Evolutionary conservation across 2,113 vertebrate genomes (phyloP), one percentile per base, ranked within the genome.

Genomic region (Rynchops niger): DNA sequence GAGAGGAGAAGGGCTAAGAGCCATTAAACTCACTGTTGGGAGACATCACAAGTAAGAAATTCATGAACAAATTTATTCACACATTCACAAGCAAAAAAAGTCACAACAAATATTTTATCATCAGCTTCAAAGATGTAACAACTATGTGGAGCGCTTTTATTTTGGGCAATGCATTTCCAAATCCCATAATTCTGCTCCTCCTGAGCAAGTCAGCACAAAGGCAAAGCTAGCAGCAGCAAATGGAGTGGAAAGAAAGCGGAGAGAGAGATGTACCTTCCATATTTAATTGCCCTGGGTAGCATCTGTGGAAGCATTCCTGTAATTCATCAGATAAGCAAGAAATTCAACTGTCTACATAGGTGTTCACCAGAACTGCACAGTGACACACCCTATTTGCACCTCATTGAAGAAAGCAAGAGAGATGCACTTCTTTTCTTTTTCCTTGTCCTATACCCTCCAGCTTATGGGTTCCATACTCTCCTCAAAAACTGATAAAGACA

Each of bases 211-310:
- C 61, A 88, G 79, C 69, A 66, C 23, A 80, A 95, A 86, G 42
- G 50, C 62, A 91, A 94, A 91, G 38, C 32, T 30, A 94, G 65
- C 49, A 95, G 43, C 32, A 88, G 50, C 70, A 96, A 93, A 85
- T 15, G 7, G 52, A 81, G 36, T 40, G 30, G 40, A 70, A 82
- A 89, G 36, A 83, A 82, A 62, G 15, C 3, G 15, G 9, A 15
- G 8, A 65, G 40, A 83, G 34, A 91, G 5, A 50, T 14, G 5
- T 29, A 76, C 42, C 43, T 78, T 82, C 59, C 42, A 20, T 74
- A 82, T 70, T 93, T 94, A 95, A 88, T 50, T 71, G 82, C 25
- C 59, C 3, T 4, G 10, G 18, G 86, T 67, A 82, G 30, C 88
- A 97, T 66, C 67, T 92, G 77, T 58, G 32, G 49, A 92, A 90